Evolutionary conservation across 2,888 invertebrate genomes (phyloP).

Genomic region (Cheilosia vernalis): DNA sequence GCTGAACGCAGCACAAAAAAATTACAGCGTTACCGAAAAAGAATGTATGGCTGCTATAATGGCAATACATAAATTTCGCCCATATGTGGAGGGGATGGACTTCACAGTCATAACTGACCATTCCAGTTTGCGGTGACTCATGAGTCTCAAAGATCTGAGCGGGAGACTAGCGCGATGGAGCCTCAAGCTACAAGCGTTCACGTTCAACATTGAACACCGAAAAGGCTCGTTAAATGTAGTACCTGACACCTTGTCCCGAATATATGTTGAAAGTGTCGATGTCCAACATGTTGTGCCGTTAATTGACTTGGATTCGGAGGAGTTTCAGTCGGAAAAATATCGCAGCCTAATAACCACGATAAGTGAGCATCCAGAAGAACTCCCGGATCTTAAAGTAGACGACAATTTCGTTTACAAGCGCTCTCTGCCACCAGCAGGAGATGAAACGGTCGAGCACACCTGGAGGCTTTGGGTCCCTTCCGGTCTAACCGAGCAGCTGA

Average conservation of each 20-base stretch:
- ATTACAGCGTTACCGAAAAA: neutral
- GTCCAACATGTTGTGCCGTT: neutral
- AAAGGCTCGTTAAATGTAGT: conserved; percentile 63
- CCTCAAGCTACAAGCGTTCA: neutral
- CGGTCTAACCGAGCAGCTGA: conserved; percentile 18
- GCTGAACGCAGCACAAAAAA: neutral
- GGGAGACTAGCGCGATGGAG: too few relatives aligned
- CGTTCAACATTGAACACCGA: conserved; percentile 71
- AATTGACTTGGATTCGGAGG: conserved; percentile 3
- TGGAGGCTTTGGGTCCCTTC: conserved; percentile 40
- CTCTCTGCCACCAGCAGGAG: neutral
- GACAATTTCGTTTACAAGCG: conserved; percentile 18
- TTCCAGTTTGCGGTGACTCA: too few relatives aligned
- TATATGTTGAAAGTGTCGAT: conserved; percentile 4
- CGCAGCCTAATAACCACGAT: neutral
- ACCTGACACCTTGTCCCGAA: too few relatives aligned
- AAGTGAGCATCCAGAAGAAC: neutral
- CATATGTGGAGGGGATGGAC: too few relatives aligned
- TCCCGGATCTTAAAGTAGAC: neutral
- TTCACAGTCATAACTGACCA: too few relatives aligned
- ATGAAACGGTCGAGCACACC: neutral
- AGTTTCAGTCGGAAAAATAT: conserved; percentile 3
- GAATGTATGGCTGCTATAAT: too few relatives aligned
- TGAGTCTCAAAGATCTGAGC: too few relatives aligned
- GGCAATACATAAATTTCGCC: too few relatives aligned